Percentiles rank a stretch among this genome's conserved stretches.
phyloP scores from a whole-genome alignment of 2,888 invertebrate species.

The Halictus ligatus region DNA sequence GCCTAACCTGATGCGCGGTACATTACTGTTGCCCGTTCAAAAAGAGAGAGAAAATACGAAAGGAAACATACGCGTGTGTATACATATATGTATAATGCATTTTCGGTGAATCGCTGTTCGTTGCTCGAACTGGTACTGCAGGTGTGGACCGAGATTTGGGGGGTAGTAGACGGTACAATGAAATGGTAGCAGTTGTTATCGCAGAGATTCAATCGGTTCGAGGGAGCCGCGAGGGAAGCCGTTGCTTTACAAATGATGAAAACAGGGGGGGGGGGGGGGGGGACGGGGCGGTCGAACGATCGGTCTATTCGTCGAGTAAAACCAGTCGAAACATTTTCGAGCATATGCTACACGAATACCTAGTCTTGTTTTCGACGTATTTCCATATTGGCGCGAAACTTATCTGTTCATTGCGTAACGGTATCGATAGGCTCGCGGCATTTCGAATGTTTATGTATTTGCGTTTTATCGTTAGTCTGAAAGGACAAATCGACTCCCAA shows the following conservation, averaged over 20 bases:
- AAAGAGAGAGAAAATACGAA: neutral
- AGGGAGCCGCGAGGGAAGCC: conserved; percentile 30
- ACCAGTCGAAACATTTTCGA: conserved; percentile 39
- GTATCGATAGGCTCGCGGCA: conserved; percentile 11
- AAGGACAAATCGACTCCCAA: neutral
- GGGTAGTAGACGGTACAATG: conserved; percentile 43
- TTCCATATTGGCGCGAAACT: conserved; percentile 54
- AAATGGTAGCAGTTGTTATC: conserved; percentile 51
- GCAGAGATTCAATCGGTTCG: conserved; percentile 32
- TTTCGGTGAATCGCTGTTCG: conserved; percentile 19
- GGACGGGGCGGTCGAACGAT: conserved; percentile 2
- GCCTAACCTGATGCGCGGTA: conserved; percentile 59
- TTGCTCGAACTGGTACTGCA: conserved; percentile 35
- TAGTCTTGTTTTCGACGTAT: neutral
- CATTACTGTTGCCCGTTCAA: conserved; percentile 31
- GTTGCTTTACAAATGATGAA: conserved; percentile 31
- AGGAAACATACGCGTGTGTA: conserved; percentile 26
- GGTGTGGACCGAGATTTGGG: conserved; percentile 48
- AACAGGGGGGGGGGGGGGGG: conserved; percentile 15
- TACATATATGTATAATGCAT: conserved; percentile 37
- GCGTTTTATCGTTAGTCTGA: conserved; percentile 20
- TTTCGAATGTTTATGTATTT: conserved; percentile 7
- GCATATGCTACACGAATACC: conserved; percentile 24
- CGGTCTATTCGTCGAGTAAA: conserved; percentile 22
- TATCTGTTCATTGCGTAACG: conserved; percentile 48